Base-by-base conservation (phyloP, 2,888 invertebrate genomes). In the Caenorhabditis panamensis region DNA sequence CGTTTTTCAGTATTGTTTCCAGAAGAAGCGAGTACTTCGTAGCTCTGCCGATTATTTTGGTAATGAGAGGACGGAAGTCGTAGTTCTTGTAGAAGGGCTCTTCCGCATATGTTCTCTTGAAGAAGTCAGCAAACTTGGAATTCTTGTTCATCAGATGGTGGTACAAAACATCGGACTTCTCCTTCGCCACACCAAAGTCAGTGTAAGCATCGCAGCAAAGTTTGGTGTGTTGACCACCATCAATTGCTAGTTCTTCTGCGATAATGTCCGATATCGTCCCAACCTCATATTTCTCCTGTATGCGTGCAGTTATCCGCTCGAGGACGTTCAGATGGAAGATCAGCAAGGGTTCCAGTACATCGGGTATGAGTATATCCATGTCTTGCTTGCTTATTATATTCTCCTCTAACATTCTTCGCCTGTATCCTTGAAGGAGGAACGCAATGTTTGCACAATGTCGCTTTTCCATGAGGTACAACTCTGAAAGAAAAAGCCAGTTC, bases 291-390 rank as follows among this genome's bases (percentile, higher is more conserved):
- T 66, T 76, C 49, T 83, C 83, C 44, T 66, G 47, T 20, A 84
- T 82, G 13, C 89, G 76, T 26, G 81, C 82, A 16, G 82, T 81
- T 18, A 90, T 67, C n/a, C 84, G 69, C 18, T 87, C 87, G n/a
- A 89, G 80, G 0, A 90, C 76, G 20, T 84, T 79, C n/a, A 88
- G 64, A 68, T 90, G 90, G 71, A 90, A 90, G 28, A 86, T 82
- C 20, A 90, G 84, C 59, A 90, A 84, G 8, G 87, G 82, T 69
- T 90, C 90, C 28, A 89, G 83, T 22, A 90, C 90, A 61, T 89
- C 90, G 2, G 89, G 89, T n/a, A 86, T 81, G 56, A 86, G 72
- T 53, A 68, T 47, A 61, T 86, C 80, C 71, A 84, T 81, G 16
- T 86, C 86, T n/a, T 59, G 76, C 44, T 68, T 67, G 44, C 61